These are phyloP conservation scores for Argopecten irradians DNA, from an alignment of 1,140 invertebrate genomes.

Conservation along the genomic window DNA sequence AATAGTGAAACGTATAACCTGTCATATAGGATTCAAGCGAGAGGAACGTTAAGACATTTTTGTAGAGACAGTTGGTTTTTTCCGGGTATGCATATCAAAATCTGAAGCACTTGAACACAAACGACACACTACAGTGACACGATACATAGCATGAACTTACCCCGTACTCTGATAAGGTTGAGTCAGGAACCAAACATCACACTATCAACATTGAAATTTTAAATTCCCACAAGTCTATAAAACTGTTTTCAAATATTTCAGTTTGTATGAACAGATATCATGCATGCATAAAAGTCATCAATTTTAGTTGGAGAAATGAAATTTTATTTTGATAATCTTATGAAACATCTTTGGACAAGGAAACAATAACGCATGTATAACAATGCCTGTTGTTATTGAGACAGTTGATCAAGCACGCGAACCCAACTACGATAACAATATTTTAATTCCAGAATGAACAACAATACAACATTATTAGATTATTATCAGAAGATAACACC, in stretches of 20 bases:
- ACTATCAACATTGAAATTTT: constrained; percentile 5
- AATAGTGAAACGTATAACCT: no score
- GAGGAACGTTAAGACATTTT: not conserved
- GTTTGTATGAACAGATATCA: not conserved
- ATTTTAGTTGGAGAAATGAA: constrained; percentile 15
- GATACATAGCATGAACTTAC: not conserved
- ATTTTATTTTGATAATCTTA: constrained; percentile 13
- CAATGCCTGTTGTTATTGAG: not conserved
- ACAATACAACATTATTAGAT: not conserved
- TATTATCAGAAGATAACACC: not conserved
- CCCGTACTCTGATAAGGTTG: not conserved
- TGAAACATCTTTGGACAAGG: not conserved
- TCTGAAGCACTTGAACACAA: not conserved
- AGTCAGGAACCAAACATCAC: not conserved
- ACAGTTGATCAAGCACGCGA: not conserved
- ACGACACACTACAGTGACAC: not conserved
- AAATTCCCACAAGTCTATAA: constrained; percentile 3
- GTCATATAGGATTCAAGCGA: not conserved
- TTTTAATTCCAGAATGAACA: not conserved
- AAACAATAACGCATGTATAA: not conserved
- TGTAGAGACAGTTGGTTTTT: not conserved
- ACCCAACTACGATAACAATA: not conserved
- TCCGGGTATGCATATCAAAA: not conserved
- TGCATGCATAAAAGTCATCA: constrained; percentile 13
- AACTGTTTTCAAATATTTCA: constrained; percentile 19